These are phyloP conservation scores for Drosophila parvula DNA, from an alignment of 1,140 invertebrate species.

Conservation along the genomic window DNA sequence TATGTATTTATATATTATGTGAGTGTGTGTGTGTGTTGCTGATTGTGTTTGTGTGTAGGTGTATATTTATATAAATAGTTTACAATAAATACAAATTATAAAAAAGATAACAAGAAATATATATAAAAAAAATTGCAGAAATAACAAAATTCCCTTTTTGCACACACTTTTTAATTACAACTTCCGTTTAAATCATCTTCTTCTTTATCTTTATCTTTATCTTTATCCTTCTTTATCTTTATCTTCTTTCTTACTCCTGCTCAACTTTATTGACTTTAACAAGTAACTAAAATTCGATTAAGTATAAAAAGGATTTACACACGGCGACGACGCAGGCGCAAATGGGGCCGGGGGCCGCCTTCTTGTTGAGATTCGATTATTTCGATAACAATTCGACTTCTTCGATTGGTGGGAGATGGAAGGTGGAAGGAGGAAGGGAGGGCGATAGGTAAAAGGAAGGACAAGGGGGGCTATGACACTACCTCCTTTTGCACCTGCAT, in stretches of 20 bases:
- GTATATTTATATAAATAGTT: conserved; percentile 49
- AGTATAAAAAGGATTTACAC: conserved; percentile 65
- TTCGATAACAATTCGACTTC: conserved; percentile 24
- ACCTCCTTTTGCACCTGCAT: conserved; percentile 45
- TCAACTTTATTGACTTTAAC: conserved; percentile 46
- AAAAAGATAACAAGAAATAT: conserved; percentile 59
- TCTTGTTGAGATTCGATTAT: conserved; percentile 35
- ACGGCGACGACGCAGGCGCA: conserved; percentile 53
- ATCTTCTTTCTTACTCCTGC: conserved; percentile 4
- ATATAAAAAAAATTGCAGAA: conserved; percentile 40
- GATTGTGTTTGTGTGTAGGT: conserved; percentile 36
- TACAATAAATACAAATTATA: conserved; percentile 73
- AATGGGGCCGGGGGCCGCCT: conserved; percentile 18
- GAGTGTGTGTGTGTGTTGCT: conserved; percentile 23
- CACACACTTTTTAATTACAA: conserved; percentile 39
- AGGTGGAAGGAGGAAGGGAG: not conserved
- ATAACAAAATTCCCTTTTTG: conserved; percentile 47
- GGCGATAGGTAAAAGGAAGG: not conserved
- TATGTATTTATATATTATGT: conserved; percentile 68
- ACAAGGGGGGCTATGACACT: not conserved
- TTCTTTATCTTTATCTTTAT: conserved; percentile 3
- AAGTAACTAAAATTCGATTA: conserved; percentile 72
- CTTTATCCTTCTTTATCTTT: conserved; percentile 12
- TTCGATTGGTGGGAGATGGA: conserved; percentile 7
- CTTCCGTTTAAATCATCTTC: conserved; percentile 30